Conservation (phyloP, 2,888 invertebrate genomes). For the Atrina japonica region DNA sequence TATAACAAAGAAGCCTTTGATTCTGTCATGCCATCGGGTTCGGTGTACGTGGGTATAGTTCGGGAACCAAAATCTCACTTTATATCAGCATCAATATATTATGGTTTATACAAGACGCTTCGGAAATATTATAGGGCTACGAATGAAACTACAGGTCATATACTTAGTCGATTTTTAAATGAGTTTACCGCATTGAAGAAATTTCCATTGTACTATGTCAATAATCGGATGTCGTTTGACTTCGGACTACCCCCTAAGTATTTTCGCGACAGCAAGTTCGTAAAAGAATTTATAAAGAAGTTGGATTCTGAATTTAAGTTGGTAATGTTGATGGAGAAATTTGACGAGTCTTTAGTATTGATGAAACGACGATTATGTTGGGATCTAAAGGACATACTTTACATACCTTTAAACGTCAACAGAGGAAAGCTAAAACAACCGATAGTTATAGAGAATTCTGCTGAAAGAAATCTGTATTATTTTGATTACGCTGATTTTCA, state of each 20-base stretch:
- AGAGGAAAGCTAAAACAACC: constrained; percentile 34
- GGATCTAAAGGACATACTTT: constrained; percentile 72
- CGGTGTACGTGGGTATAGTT: constrained; percentile 61
- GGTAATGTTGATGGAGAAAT: constrained; percentile 74
- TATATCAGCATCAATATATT: constrained; percentile 61
- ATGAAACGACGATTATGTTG: constrained; percentile 72
- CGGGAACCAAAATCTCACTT: constrained; percentile 62
- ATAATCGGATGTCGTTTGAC: constrained; percentile 59
- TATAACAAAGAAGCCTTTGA: constrained; percentile 64
- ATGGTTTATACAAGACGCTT: constrained; percentile 49
- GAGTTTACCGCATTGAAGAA: constrained; percentile 1
- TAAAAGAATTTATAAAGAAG: constrained; percentile 54
- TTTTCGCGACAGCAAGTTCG: constrained; percentile 34
- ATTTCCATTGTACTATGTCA: constrained; percentile 9
- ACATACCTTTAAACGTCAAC: constrained; percentile 59
- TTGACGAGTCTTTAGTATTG: constrained; percentile 76
- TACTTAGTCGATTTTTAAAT: constrained; percentile 25
- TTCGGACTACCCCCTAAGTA: constrained; percentile 47
- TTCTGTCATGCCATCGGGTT: constrained; percentile 55
- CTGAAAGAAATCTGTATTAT: constrained; percentile 49
- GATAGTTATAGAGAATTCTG: constrained; percentile 44
- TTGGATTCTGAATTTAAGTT: constrained; percentile 68
- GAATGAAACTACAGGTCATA: not conserved
- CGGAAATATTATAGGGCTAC: not conserved
- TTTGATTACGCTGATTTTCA: constrained; percentile 70